A percentile compares a stretch with the other conserved stretches of the same genome.
Evolutionary conservation across 2,888 invertebrate genomes (phyloP).

Genomic region (Trachelus tabidus): DNA sequence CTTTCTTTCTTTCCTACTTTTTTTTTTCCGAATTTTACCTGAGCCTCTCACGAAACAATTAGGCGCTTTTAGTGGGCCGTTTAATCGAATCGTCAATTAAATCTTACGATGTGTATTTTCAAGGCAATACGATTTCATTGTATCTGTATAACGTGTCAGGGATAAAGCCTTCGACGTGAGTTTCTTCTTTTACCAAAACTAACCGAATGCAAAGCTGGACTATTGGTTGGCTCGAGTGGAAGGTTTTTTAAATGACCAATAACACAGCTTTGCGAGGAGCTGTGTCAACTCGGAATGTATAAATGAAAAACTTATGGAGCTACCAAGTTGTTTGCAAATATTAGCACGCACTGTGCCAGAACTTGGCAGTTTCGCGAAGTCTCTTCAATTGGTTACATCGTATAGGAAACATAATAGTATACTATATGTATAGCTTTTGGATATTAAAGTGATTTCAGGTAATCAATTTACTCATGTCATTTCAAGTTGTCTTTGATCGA

Average conservation of each 20-base stretch:
- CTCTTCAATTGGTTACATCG: not conserved
- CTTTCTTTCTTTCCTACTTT: too few species aligned
- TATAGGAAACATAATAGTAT: not conserved
- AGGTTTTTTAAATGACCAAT: not conserved
- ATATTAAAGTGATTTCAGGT: not conserved
- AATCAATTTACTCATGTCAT: not conserved
- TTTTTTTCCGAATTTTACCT: not conserved
- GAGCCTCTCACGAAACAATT: not conserved
- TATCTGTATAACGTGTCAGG: not conserved
- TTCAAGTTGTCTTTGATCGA: not conserved
- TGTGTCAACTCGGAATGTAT: not conserved
- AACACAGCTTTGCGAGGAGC: not conserved
- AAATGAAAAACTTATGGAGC: not conserved
- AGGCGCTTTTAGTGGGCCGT: not conserved
- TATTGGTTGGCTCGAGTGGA: not conserved
- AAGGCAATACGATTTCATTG: not conserved
- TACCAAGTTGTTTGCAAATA: not conserved
- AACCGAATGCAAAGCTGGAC: not conserved
- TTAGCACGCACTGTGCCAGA: not conserved
- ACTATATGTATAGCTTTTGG: not conserved
- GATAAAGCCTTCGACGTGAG: not conserved
- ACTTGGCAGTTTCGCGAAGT: not conserved
- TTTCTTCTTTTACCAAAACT: not conserved
- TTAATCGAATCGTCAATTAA: not conserved
- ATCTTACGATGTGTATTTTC: not conserved